Evolutionary conservation across 2,113 vertebrate species (phyloP), one percentile per base, ranked within the genome.

Genomic region (Nanger granti): DNA sequence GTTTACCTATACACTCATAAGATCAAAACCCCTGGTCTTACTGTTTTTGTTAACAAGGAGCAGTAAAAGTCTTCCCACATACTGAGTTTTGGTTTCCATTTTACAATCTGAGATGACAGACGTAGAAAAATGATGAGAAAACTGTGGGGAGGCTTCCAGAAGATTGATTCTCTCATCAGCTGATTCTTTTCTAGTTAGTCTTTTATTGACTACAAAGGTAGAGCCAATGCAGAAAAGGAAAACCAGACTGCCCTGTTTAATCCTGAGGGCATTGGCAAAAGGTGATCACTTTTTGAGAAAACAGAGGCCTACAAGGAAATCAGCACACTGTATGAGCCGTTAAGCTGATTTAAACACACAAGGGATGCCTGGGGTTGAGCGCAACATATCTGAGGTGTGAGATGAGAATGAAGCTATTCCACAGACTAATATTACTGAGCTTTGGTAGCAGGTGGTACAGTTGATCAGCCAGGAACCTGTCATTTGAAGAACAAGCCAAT

Each of bases 171-270:
- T 99, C 99, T 99, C 99, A 99, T 99, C 99, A 99, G 99, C 99
- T 99, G 99, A 99, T 99, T 99, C 99, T 99, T 99, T 99, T 99
- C 99, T 99, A 99, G 99, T 99, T 99, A 99, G 99, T 99, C 99
- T 99, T 99, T 99, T 99, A 99, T 99, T 99, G 99, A 99, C 99
- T 99, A 99, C 99, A 99, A 99, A 99, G 99, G 99, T 99, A 99
- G 98, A 99, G 99, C 98, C 98, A 99, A 99, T 99, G 99, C 99
- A 98, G 99, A 99, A 99, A 99, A 98, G 98, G 99, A 99, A 99
- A 99, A 99, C 99, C 98, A 96, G 98, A 98, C 99, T 99, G 99
- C 99, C 99, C 99, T 99, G 99, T 99, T 99, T 99, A 99, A 99
- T 99, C 99, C 99, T 99, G 98, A 98, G 99, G 99, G 99, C 99